phyloP scores from a whole-genome alignment of 2,113 vertebrate species.

The Corvus hawaiiensis region DNA sequence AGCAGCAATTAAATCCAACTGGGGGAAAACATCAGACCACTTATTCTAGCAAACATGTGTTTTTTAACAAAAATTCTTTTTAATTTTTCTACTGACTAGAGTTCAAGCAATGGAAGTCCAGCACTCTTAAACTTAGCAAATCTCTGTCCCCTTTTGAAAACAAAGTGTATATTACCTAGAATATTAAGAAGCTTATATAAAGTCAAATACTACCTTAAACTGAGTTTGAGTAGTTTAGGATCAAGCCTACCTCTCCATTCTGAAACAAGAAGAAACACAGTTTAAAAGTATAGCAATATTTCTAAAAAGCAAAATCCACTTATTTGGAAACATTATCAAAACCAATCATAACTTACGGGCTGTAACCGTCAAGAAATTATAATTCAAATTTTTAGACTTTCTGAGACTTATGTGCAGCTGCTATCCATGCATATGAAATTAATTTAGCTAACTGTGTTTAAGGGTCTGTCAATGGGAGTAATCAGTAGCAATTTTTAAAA shows the following conservation, averaged over 20 bases:
- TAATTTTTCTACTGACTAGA: not conserved
- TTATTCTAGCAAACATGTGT: not conserved
- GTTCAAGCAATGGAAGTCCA: not conserved
- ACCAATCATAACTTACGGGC: not conserved
- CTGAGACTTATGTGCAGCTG: not conserved
- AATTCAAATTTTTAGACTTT: not conserved
- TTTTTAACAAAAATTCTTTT: not conserved
- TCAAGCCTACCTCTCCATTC: constrained; percentile 85
- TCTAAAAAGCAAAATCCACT: not conserved
- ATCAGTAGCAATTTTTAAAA: not conserved
- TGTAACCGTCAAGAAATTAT: not conserved
- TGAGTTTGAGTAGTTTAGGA: constrained; percentile 42
- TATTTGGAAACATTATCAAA: not conserved
- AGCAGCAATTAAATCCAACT: not conserved
- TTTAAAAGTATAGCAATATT: not conserved
- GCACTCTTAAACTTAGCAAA: not conserved
- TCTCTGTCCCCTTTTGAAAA: not conserved
- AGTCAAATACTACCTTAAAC: constrained; percentile 66
- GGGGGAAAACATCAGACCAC: not conserved
- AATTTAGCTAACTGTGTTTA: not conserved
- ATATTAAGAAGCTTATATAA: not conserved
- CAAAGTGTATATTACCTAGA: constrained; percentile 3
- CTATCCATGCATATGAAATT: not conserved
- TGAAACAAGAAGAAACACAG: constrained; percentile 73
- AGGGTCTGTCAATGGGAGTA: not conserved